phyloP scores from a whole-genome alignment of 2,888 invertebrate genomes.

The Aporophyla lueneburgensis region DNA sequence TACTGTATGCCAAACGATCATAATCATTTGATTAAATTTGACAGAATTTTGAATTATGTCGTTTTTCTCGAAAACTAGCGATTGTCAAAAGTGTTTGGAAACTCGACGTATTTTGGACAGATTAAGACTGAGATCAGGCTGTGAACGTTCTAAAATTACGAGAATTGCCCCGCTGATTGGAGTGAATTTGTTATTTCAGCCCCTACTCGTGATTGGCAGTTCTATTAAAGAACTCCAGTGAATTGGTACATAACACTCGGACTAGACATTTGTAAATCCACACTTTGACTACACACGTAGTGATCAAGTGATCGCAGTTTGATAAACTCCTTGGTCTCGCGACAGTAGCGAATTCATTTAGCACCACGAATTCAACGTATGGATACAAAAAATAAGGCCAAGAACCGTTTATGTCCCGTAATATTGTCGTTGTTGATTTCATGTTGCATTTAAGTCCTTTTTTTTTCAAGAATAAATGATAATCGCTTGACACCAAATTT shows the following conservation, averaged over 20 bases:
- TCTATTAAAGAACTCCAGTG: neutral
- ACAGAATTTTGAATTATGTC: no score
- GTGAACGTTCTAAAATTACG: no score
- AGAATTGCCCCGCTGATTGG: no score
- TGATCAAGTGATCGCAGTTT: slow-evolving; percentile 4
- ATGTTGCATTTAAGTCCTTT: neutral
- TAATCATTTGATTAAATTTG: no score
- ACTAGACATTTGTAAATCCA: neutral
- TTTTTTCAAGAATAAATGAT: slow-evolving; percentile 7
- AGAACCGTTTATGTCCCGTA: neutral
- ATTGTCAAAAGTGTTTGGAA: no score
- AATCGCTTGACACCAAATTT: slow-evolving; percentile 40
- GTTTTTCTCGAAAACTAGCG: no score
- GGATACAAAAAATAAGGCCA: neutral
- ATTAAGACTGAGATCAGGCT: no score
- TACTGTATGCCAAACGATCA: no score
- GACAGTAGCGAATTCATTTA: slow-evolving; percentile 13
- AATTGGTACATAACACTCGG: neutral
- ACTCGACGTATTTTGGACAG: no score
- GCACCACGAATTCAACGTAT: neutral
- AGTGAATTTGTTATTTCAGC: neutral
- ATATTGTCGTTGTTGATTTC: slow-evolving; percentile 2
- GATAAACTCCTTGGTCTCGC: neutral
- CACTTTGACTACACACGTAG: neutral
- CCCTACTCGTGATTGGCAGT: slow-evolving; percentile 6